These are phyloP conservation scores for Butorides virescens DNA, from an alignment of 2,113 vertebrate genomes.

Conservation along the genomic window DNA sequence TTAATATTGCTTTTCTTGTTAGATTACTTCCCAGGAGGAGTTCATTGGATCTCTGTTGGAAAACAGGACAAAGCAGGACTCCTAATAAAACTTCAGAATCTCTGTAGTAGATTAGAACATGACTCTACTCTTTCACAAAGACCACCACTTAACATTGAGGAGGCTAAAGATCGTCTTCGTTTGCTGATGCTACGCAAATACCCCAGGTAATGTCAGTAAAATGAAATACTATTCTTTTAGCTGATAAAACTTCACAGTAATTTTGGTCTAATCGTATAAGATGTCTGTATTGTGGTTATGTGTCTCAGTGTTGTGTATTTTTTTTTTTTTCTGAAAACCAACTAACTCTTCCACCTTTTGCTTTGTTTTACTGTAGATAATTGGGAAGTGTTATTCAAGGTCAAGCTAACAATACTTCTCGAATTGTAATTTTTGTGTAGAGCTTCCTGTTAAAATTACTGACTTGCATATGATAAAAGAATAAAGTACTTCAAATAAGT, in stretches of 20 bases:
- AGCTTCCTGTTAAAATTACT: neutral
- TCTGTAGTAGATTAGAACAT: slow-evolving; percentile 90
- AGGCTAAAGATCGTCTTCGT: slow-evolving; percentile 93
- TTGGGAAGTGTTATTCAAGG: neutral
- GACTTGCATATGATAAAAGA: neutral
- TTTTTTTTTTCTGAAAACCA: neutral
- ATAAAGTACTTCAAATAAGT: neutral
- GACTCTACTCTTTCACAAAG: slow-evolving; percentile 77
- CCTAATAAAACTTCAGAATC: slow-evolving; percentile 91
- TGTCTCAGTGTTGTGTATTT: neutral
- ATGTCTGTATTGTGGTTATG: neutral
- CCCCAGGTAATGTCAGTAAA: slow-evolving; percentile 76
- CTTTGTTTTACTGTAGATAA: neutral
- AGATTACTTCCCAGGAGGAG: slow-evolving; percentile 91
- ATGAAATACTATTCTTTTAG: neutral
- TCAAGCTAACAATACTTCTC: neutral
- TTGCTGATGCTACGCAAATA: slow-evolving; percentile 85
- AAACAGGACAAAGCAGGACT: slow-evolving; percentile 91
- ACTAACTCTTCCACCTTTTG: neutral
- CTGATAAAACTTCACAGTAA: neutral
- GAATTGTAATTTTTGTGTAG: neutral
- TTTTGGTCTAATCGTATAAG: neutral
- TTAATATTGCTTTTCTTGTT: neutral
- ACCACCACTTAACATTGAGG: slow-evolving; percentile 87
- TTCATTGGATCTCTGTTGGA: slow-evolving; percentile 94